Conservation (phyloP, 2,888 invertebrate species). For the Germaria angustata region DNA sequence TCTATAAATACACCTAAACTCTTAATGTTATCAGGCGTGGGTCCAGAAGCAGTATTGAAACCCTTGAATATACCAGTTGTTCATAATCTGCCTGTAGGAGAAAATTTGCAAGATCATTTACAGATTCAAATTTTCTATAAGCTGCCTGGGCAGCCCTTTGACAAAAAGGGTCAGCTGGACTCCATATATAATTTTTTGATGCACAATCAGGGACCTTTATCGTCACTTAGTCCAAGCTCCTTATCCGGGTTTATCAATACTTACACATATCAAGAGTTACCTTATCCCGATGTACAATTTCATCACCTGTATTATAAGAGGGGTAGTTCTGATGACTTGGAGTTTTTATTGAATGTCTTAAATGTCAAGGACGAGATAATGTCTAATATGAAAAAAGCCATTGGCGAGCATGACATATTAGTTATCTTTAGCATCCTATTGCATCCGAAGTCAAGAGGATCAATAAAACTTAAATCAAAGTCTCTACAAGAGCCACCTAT, state of each 20-base stretch:
- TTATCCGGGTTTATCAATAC: constrained; percentile 82
- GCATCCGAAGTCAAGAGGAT: constrained; percentile 82
- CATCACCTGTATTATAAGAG: constrained; percentile 78
- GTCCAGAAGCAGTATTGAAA: constrained; percentile 67
- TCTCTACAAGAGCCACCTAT: constrained; percentile 83
- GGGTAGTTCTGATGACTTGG: constrained; percentile 67
- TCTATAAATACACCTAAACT: constrained; percentile 73
- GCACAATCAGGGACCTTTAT: constrained; percentile 61
- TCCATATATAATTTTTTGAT: constrained; percentile 78
- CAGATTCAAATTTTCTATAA: constrained; percentile 78
- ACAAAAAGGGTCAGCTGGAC: constrained; percentile 59
- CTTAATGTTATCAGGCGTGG: constrained; percentile 72
- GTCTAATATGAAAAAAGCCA: not conserved
- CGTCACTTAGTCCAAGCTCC: constrained; percentile 74
- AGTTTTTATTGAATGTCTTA: constrained; percentile 69
- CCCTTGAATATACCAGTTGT: constrained; percentile 68
- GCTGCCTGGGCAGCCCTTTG: constrained; percentile 74
- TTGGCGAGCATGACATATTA: constrained; percentile 72
- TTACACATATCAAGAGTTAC: constrained; percentile 70
- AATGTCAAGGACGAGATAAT: constrained; percentile 45
- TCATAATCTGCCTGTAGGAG: constrained; percentile 81
- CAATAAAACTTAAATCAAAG: constrained; percentile 81
- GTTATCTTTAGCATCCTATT: constrained; percentile 78
- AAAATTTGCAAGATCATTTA: constrained; percentile 89
- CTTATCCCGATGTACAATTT: constrained; percentile 81